phyloP scores from a whole-genome alignment of 2,888 invertebrate species.

The Bhutanitis thaidina region DNA sequence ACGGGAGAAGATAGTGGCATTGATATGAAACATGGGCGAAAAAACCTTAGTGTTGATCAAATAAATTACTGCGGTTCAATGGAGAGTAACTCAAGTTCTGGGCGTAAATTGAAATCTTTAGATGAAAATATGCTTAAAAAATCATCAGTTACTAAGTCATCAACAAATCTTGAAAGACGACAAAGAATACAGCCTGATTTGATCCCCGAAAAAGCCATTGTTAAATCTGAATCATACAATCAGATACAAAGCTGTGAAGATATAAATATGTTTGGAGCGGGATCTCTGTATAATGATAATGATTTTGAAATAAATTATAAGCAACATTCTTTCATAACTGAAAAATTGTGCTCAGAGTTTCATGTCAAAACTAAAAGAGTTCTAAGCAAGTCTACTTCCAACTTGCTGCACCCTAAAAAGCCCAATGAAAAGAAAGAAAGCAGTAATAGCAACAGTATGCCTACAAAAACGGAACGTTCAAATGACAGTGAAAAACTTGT shows the following conservation, averaged over 20 bases:
- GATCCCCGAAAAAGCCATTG: conserved; percentile 73
- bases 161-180: conserved; percentile 68
- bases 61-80: conserved; percentile 76
- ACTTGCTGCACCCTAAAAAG: conserved; percentile 81
- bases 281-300: conserved; percentile 78
- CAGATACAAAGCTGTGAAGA: conserved; percentile 77
- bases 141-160: conserved; percentile 66
- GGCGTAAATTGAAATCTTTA: conserved; percentile 68
- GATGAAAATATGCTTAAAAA: conserved; percentile 76
- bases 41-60: conserved; percentile 74
- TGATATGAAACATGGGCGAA: conserved; percentile 70
- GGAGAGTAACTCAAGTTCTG: conserved; percentile 74
- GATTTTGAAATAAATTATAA: conserved; percentile 77
- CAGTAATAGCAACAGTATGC: conserved; percentile 73
- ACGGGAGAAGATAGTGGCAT: conserved; percentile 65
- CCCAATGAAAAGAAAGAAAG: conserved; percentile 71
- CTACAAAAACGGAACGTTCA: conserved; percentile 66
- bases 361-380: conserved; percentile 85
- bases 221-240: conserved; percentile 73
- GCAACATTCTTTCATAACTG: conserved; percentile 84
- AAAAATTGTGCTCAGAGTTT: conserved; percentile 84
- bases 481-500: conserved; percentile 57
- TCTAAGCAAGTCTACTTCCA: conserved; percentile 82
- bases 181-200: conserved; percentile 76
- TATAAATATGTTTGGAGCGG: conserved; percentile 76